Conservation (phyloP, 2,888 invertebrate species). For the Drosophila paramelanica region DNA sequence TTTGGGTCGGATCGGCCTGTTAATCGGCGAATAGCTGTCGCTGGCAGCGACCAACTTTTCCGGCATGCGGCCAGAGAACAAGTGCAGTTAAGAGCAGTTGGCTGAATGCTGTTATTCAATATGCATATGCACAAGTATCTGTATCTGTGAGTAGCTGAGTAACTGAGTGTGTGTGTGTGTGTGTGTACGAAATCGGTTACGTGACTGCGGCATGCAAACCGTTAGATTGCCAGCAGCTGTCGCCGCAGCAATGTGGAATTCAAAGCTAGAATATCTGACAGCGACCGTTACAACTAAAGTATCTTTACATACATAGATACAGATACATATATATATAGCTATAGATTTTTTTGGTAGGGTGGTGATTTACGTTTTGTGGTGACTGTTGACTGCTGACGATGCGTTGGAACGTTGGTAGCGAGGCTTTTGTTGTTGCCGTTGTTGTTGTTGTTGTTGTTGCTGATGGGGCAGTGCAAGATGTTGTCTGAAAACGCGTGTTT, state of each 20-base stretch:
- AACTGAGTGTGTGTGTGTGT: slow-evolving; percentile 24
- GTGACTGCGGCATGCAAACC: slow-evolving; percentile 66
- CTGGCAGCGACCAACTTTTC: slow-evolving; percentile 51
- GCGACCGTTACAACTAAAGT: slow-evolving; percentile 43
- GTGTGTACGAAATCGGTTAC: slow-evolving; percentile 66
- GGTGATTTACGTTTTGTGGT: slow-evolving; percentile 65
- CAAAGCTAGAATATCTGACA: slow-evolving; percentile 45
- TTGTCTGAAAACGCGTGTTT: slow-evolving; percentile 59
- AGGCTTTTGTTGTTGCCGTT: slow-evolving; percentile 8
- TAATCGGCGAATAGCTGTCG: slow-evolving; percentile 28
- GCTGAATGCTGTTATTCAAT: slow-evolving; percentile 71
- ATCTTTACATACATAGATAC: not conserved
- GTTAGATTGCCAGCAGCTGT: slow-evolving; percentile 75
- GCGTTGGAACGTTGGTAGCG: slow-evolving; percentile 53
- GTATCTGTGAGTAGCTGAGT: slow-evolving; percentile 28
- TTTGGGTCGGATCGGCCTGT: slow-evolving; percentile 25
- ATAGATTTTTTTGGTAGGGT: slow-evolving; percentile 14
- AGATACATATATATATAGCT: not conserved
- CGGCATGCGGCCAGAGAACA: slow-evolving; percentile 63
- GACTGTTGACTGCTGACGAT: slow-evolving; percentile 42
- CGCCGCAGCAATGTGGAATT: slow-evolving; percentile 34
- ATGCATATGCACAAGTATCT: slow-evolving; percentile 57
- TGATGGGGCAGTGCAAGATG: slow-evolving; percentile 60
- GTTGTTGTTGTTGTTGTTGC: slow-evolving; percentile 21
- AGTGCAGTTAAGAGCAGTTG: slow-evolving; percentile 64